Percentiles rank a stretch among this genome's conserved stretches.
These are phyloP conservation scores for Delia radicum DNA, from an alignment of 1,140 invertebrate species.

Conservation along the genomic window DNA sequence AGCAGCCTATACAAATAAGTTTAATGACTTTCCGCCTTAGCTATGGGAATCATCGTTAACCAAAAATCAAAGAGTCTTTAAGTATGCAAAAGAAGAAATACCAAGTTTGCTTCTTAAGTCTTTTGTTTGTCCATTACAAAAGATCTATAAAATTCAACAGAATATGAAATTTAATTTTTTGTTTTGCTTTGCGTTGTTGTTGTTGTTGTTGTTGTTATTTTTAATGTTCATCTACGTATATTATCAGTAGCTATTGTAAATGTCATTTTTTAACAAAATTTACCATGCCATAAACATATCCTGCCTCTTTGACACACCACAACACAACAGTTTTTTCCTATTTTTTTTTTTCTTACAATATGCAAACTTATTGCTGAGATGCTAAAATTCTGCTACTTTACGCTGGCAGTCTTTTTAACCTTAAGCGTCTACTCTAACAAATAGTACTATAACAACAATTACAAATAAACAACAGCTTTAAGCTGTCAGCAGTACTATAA, in stretches of 20 bases:
- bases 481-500: conserved; percentile 45
- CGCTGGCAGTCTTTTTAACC: not conserved
- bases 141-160: conserved; percentile 8
- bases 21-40: not conserved
- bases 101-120: not conserved
- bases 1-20: not conserved
- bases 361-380: not conserved
- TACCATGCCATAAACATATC: conserved; percentile 22
- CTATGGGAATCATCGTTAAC: not conserved
- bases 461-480: conserved; percentile 55
- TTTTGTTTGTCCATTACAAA: not conserved
- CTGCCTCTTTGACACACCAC: conserved; percentile 14
- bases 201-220: not conserved
- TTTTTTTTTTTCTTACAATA: no score
- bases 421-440: not conserved
- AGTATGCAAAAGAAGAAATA: not conserved
- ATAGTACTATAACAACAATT: conserved; percentile 39
- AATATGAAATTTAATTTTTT: conserved; percentile 9
- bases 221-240: not conserved
- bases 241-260: conserved; percentile 22
- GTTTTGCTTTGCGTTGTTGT: not conserved
- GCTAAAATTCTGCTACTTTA: no score
- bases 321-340: not conserved
- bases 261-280: conserved; percentile 10
- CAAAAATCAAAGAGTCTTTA: not conserved